Percentiles rank a stretch among this genome's conserved stretches.
These are phyloP conservation scores for Porites divaricata DNA, from an alignment of 92 coral and sea anemone genomes.

Conservation along the genomic window DNA sequence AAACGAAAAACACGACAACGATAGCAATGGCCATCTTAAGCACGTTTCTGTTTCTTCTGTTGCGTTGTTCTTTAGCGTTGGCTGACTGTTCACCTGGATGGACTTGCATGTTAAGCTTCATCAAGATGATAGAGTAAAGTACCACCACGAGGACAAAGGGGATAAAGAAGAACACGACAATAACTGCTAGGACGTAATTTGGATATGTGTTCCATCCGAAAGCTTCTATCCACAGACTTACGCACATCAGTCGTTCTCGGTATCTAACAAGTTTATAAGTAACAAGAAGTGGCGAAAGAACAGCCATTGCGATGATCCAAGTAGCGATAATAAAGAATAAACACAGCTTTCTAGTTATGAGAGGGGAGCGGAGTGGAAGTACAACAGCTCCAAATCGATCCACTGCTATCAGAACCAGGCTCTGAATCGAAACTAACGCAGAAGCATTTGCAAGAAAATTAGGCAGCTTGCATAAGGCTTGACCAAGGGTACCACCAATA, in stretches of 20 bases:
- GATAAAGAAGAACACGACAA: background rate
- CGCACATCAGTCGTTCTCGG: background rate
- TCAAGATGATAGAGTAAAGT: background rate
- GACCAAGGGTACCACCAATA: too few relatives aligned
- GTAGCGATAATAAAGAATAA: too few relatives aligned
- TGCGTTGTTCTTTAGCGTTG: background rate
- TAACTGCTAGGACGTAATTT: background rate
- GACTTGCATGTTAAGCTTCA: background rate
- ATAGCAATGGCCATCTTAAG: slow-evolving; percentile 13
- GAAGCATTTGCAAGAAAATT: too few relatives aligned
- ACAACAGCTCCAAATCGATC: too few relatives aligned
- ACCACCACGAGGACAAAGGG: background rate
- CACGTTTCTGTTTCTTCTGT: slow-evolving; percentile 3
- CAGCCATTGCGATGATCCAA: too few relatives aligned
- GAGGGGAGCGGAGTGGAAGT: too few relatives aligned
- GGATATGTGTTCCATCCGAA: background rate
- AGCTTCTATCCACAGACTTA: background rate
- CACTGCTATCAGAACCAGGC: too few relatives aligned
- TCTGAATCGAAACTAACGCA: too few relatives aligned
- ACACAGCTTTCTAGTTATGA: too few relatives aligned
- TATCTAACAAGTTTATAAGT: background rate
- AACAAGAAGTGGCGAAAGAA: background rate
- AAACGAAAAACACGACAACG: background rate
- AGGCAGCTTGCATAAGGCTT: too few relatives aligned
- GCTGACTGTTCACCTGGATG: background rate